phyloP scores from a whole-genome alignment of 1,140 invertebrate species.

The Drosophila willistoni region DNA sequence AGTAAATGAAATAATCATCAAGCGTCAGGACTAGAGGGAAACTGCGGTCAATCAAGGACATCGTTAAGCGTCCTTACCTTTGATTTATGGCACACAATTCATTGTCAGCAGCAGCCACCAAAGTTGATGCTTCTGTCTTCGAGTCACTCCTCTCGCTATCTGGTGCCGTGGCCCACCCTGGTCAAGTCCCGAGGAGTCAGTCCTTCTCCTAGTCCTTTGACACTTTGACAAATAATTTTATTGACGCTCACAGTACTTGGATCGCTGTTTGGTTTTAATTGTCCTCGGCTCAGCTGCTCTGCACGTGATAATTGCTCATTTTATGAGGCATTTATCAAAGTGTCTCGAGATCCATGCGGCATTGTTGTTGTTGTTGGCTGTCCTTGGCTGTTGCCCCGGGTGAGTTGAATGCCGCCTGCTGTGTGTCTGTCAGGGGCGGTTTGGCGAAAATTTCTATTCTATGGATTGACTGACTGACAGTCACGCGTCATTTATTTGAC shows the following conservation, averaged over 20 bases:
- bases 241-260: slow-evolving; percentile 54
- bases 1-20: slow-evolving; percentile 20
- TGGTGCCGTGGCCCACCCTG: slow-evolving; percentile 34
- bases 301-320: slow-evolving; percentile 66
- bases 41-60: slow-evolving; percentile 62
- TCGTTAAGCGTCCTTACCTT: slow-evolving; percentile 41
- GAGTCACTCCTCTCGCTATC: slow-evolving; percentile 29
- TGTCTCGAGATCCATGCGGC: slow-evolving; percentile 31
- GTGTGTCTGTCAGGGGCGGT: slow-evolving; percentile 51
- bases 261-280: slow-evolving; percentile 60
- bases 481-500: slow-evolving; percentile 64
- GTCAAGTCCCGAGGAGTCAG: slow-evolving; percentile 3
- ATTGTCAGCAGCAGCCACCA: slow-evolving; percentile 49
- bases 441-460: not conserved
- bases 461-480: slow-evolving; percentile 33
- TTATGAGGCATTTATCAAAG: slow-evolving; percentile 67
- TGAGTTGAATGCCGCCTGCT: slow-evolving; percentile 36
- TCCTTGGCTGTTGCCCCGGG: slow-evolving; percentile 35
- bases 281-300: slow-evolving; percentile 40
- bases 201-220: slow-evolving; percentile 30
- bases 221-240: slow-evolving; percentile 68
- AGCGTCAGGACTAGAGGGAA: slow-evolving; percentile 2
- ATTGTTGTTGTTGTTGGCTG: slow-evolving; percentile 15
- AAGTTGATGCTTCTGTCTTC: slow-evolving; percentile 58
- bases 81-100: slow-evolving; percentile 58